These are phyloP conservation scores for Lymantria monacha DNA, from an alignment of 2,888 invertebrate genomes.

Conservation along the genomic window DNA sequence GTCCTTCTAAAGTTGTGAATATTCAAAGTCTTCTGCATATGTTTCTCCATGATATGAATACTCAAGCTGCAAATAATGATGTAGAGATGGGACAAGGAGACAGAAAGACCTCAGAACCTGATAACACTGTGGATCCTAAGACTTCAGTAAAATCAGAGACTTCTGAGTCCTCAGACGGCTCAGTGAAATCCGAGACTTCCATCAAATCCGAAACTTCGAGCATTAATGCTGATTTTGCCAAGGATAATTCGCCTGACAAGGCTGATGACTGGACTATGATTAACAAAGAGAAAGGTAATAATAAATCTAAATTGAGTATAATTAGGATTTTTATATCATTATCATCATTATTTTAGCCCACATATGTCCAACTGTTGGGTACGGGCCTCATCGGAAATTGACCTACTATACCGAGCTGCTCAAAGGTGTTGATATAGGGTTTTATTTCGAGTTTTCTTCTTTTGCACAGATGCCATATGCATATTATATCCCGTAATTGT, in stretches of 20 bases:
- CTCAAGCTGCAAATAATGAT: conserved; percentile 26
- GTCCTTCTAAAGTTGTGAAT: background rate
- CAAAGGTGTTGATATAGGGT: too few species aligned
- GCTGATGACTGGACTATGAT: conserved; percentile 68
- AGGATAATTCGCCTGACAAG: conserved; percentile 54
- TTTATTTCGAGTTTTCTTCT: too few species aligned
- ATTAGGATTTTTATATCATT: background rate
- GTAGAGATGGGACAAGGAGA: conserved; percentile 46
- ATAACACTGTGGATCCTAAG: conserved; percentile 3
- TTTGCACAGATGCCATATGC: too few species aligned
- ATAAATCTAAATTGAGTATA: background rate
- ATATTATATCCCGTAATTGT: too few species aligned
- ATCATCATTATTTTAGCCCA: background rate
- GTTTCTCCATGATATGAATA: conserved; percentile 4
- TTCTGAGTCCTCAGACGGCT: background rate
- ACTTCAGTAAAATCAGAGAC: background rate
- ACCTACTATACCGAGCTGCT: too few species aligned
- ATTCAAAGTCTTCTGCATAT: conserved; percentile 10
- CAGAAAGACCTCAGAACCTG: conserved; percentile 31
- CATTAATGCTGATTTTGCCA: conserved; percentile 21
- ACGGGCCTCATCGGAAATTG: too few species aligned
- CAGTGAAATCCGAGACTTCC: conserved; percentile 1
- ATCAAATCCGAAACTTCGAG: conserved; percentile 27
- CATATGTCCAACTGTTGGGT: too few species aligned
- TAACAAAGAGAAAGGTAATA: conserved; percentile 63